Evolutionary conservation across 1,140 invertebrate genomes (phyloP), one percentile per base, ranked within the genome.

Genomic region (Pantala flavescens): DNA sequence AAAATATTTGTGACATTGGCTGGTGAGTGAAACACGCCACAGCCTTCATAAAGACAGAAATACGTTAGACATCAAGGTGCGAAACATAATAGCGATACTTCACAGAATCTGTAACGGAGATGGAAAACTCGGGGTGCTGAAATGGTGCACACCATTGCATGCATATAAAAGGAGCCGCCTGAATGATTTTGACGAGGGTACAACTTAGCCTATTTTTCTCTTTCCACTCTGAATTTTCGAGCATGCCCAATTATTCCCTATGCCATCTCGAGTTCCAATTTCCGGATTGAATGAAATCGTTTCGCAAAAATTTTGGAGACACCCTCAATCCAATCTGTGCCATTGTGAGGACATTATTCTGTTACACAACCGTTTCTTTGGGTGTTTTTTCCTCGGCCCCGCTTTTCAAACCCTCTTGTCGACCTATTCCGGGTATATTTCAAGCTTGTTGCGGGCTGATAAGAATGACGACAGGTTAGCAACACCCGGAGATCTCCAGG

Each of bases 401-500:
- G 9, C 28, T 36, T 9, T 9, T 36, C 28, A 36, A 36, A 36
- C 28, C 28, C 28, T 9, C 28, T 36, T 36, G 28, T 36, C 28
- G 28, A 36, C 28, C 28, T 63, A 63, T 16, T 63, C 49, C n/a
- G 49, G 49, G 49, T 63, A 63, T 63, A 63, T 63, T 21, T 63
- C 49, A 63, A 63, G 49, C n/a, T 63, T 63, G 49, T 63, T 63
- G 49, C 49, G 49, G 49, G 49, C 3, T 63, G 49, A 19, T 63
- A 21, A 63, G n/a, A 63, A 63, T 63, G 49, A 21, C 49, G 49
- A 63, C 49, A 63, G 49, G 49, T 63, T 63, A 63, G 49, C 49
- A 21, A 63, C n/a, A 63, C 16, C 14, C n/a, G 49, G 16, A 63
- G 49, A 16, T 21, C 49, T 19, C 49, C 49, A 63, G 12, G 3